A percentile compares a stretch with the other conserved stretches of the same genome.
Conservation (phyloP, 2,797 vertebrate genomes). For the Phataginus tricuspis region DNA sequence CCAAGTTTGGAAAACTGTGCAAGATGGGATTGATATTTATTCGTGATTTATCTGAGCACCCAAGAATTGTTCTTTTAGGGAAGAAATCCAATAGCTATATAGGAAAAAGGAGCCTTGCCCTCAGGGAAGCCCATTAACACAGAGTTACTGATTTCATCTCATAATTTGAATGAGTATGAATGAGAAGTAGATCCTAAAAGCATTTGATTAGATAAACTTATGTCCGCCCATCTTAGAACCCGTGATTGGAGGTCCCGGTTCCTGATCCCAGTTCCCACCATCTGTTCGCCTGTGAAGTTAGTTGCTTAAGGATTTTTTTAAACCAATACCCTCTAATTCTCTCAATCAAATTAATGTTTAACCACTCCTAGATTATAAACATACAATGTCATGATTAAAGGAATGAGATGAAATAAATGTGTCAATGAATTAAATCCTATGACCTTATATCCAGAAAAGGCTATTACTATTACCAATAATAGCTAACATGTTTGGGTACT, state of each 20-base stretch:
- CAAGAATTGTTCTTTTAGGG: neutral
- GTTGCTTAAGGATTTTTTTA: conserved; percentile 74
- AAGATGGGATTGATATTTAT: neutral
- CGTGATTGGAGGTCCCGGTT: neutral
- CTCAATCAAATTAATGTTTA: neutral
- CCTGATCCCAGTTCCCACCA: conserved; percentile 60
- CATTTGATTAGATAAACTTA: neutral
- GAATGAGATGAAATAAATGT: neutral
- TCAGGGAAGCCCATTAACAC: neutral
- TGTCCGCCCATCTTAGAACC: neutral
- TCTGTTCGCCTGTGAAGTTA: conserved; percentile 75
- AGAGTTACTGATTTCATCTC: conserved; percentile 7
- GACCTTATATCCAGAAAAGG: neutral
- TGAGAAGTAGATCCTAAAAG: neutral
- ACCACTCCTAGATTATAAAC: neutral
- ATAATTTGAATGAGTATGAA: neutral
- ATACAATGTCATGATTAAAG: neutral
- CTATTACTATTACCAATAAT: neutral
- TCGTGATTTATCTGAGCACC: neutral
- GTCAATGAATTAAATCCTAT: neutral
- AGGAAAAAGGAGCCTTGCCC: neutral
- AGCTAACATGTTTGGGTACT: neutral
- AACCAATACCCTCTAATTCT: neutral
- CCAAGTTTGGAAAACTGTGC: neutral
- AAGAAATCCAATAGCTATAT: neutral